These are phyloP conservation scores for Picathartes gymnocephalus DNA, from an alignment of 2,113 vertebrate species.

Conservation along the genomic window DNA sequence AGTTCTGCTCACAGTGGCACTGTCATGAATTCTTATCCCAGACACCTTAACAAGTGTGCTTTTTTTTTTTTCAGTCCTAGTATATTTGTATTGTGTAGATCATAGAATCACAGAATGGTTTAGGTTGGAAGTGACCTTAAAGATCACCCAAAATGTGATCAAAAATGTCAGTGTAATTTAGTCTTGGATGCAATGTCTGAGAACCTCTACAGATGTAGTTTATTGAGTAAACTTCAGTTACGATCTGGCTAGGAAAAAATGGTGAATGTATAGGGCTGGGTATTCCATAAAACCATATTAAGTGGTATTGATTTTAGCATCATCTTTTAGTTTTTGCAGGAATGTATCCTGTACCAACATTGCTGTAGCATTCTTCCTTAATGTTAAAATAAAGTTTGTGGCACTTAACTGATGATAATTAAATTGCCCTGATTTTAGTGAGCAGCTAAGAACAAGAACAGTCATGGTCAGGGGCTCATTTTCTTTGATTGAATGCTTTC, in stretches of 20 bases:
- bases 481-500: background rate
- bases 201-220: background rate
- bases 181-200: background rate
- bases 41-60: background rate
- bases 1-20: background rate
- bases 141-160: background rate
- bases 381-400: background rate
- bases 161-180: background rate
- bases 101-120: background rate
- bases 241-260: background rate
- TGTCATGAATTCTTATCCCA: fast-evolving
- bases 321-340: background rate
- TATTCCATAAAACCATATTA: background rate
- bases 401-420: background rate
- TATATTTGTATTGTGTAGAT: background rate
- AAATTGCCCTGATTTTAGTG: background rate
- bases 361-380: background rate
- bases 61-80: background rate
- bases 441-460: background rate
- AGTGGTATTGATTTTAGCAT: background rate
- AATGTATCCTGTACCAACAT: background rate
- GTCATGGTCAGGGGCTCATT: background rate
- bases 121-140: background rate
- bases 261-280: background rate
- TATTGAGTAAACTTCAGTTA: background rate